Percentiles rank a stretch among this genome's conserved stretches.
Conservation (phyloP, 1,140 invertebrate species). For the Nephotettix cincticeps region DNA sequence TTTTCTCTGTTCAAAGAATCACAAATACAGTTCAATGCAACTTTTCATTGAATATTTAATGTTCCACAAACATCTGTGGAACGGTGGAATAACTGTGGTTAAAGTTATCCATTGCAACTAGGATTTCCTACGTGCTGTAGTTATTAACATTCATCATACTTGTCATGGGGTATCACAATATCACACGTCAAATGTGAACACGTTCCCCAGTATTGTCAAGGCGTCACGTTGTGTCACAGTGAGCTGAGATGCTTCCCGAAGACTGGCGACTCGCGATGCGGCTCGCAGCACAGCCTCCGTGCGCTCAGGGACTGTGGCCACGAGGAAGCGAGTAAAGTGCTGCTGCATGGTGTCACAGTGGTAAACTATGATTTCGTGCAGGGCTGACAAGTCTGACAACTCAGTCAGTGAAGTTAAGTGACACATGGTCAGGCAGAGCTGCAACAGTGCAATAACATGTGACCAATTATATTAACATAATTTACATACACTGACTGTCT, state of each 20-base stretch:
- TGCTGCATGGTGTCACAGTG: constrained; percentile 3
- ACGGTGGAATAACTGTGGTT: no score
- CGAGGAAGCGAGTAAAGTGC: constrained; percentile 3
- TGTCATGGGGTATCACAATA: no score
- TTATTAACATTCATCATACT: no score
- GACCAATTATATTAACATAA: no score
- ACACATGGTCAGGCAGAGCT: constrained; percentile 13
- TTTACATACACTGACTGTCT: no score
- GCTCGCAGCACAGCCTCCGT: background rate
- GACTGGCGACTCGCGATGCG: background rate
- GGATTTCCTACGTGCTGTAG: no score
- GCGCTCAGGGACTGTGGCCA: background rate
- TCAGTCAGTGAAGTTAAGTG: background rate
- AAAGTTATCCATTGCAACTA: no score
- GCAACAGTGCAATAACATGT: no score
- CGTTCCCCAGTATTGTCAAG: background rate
- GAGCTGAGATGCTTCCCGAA: background rate
- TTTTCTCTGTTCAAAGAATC: no score
- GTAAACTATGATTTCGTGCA: constrained; percentile 11
- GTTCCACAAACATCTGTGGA: no score
- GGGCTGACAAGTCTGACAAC: background rate
- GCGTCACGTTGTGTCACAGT: constrained; percentile 4
- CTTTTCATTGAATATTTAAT: no score
- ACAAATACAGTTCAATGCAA: no score
- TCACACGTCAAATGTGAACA: constrained; percentile 5